Base-by-base conservation (phyloP, 2,797 vertebrate species). In the Hippopotamyrus pictus region DNA sequence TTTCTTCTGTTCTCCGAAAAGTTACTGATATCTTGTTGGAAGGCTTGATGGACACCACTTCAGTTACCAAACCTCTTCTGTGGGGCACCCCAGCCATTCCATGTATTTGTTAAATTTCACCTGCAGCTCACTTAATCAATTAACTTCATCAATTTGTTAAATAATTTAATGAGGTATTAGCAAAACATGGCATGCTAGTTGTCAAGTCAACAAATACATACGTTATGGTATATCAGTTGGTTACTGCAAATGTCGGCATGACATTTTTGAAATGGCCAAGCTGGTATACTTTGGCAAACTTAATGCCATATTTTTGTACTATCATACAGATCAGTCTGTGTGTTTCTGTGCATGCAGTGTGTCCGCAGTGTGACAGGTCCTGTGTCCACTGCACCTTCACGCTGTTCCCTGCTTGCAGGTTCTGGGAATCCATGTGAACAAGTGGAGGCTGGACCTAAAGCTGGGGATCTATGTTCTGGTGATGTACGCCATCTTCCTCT, bases 401-500 rank as follows among this genome's bases (percentile, higher is more conserved):
- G 12, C 0, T 29, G 1, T 53, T 57, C 12, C 2, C 29, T 57
- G 33, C 59, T 19, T 46, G 76, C 94, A 99, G 98, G 97, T 99
- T 53, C 91, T 95, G 46, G 98, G 98, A 87, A 98, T 99, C 94
- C 97, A 99, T 90, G 88, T 97, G 88, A 99, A 99, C 92, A 97
- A 97, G 59, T 99, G 98, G 98, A 96, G 95, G 92, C 96, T 99
- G 93, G 97, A 99, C 93, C 91, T 92, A 90, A 98, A 97, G 94
- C 96, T 99, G 92, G 98, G 98, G 8, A 1, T 97, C 69, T 99
- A 97, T 0, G 97, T 97, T 87, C 94, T 99, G 90, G 44, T 97
- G 90, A 96, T 99, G 91, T 99, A 99, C 25, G 97, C 93, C 3
- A 0, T 99, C 93, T 99, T 99, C 95, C 93, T 99, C 92, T 99